These are phyloP conservation scores for Gisinianus flammeolus DNA, from an alignment of 2,888 invertebrate genomes.

Conservation along the genomic window DNA sequence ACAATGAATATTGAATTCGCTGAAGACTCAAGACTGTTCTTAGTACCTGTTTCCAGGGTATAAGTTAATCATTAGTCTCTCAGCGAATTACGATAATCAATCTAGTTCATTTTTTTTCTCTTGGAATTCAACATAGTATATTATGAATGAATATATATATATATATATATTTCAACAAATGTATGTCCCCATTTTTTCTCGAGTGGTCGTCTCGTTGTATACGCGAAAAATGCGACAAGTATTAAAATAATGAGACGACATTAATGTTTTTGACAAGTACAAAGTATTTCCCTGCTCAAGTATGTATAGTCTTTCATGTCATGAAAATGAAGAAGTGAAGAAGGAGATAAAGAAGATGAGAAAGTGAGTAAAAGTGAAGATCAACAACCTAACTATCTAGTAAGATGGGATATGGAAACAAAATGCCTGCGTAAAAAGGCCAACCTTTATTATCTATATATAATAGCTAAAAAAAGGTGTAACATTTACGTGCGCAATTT, in stretches of 20 bases:
- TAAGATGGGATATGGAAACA: slow-evolving; percentile 31
- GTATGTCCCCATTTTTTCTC: neutral
- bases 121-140: neutral
- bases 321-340: slow-evolving; percentile 41
- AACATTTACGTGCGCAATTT: slow-evolving; percentile 30
- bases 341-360: too few species aligned
- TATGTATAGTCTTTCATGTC: slow-evolving; percentile 57
- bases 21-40: slow-evolving; percentile 33
- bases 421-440: slow-evolving; percentile 43
- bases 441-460: neutral
- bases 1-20: slow-evolving; percentile 14
- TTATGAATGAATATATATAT: too few species aligned
- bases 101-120: neutral
- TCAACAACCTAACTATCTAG: slow-evolving; percentile 53
- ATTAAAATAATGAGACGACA: neutral
- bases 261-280: slow-evolving; percentile 13
- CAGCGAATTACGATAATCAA: slow-evolving; percentile 24
- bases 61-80: slow-evolving; percentile 16
- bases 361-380: too few species aligned
- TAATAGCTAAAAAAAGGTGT: neutral
- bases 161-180: neutral
- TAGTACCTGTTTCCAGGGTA: slow-evolving; percentile 32
- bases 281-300: slow-evolving; percentile 58
- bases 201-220: neutral
- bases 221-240: neutral